These are phyloP conservation scores for Arion vulgaris DNA, from an alignment of 1,140 invertebrate genomes.

Conservation along the genomic window DNA sequence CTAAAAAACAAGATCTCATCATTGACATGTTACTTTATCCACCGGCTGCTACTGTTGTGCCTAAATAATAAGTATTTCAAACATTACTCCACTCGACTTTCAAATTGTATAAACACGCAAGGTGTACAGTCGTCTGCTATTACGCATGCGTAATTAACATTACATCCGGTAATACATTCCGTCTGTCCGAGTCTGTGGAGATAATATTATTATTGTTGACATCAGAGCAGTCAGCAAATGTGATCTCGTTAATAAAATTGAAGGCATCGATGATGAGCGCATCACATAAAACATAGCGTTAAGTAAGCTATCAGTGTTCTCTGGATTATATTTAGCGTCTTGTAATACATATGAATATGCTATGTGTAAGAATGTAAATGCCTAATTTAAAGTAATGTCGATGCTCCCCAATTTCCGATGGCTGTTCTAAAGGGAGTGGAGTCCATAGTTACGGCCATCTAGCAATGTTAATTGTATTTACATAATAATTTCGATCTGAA, in stretches of 20 bases:
- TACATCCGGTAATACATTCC: slow-evolving; percentile 27
- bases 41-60: too few species aligned
- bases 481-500: too few species aligned
- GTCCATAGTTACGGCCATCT: background rate
- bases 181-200: slow-evolving; percentile 32
- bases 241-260: background rate
- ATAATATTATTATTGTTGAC: slow-evolving; percentile 20
- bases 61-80: too few species aligned
- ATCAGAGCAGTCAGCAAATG: background rate
- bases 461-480: background rate
- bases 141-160: too few species aligned
- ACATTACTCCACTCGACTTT: too few species aligned
- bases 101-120: too few species aligned
- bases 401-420: background rate
- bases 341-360: background rate
- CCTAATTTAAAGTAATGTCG: background rate
- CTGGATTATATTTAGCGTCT: too few species aligned
- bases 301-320: background rate
- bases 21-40: background rate
- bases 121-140: too few species aligned
- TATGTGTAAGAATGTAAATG: background rate
- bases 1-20: background rate
- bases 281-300: background rate
- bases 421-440: too few species aligned
- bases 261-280: background rate